A percentile compares a stretch with the other conserved stretches of the same genome.
Conservation (phyloP, 2,888 invertebrate species). For the Oscheius myriophilus region DNA sequence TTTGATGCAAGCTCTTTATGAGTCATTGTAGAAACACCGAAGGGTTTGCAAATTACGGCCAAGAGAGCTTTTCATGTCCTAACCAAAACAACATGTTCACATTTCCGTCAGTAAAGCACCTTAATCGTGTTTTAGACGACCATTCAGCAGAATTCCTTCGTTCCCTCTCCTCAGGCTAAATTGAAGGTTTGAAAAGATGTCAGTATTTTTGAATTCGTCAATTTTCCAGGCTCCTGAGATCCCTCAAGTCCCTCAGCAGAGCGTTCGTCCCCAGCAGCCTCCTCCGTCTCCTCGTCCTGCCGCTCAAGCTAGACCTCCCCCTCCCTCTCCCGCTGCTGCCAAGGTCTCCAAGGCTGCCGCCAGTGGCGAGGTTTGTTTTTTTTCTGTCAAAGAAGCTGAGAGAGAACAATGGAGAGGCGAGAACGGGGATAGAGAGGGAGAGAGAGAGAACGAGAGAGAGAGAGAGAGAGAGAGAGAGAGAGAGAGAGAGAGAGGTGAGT, state of each 20-base stretch:
- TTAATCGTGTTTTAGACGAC: background rate
- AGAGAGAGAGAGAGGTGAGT: no score
- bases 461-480: no score
- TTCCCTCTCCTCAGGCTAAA: conserved; percentile 25
- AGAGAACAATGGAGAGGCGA: no score
- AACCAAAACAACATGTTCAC: no score
- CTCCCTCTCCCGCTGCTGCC: conserved; percentile 8
- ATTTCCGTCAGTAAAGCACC: no score
- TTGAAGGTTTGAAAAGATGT: conserved; percentile 1
- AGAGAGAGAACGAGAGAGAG: no score
- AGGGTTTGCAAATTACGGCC: no score
- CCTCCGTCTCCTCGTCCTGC: conserved; percentile 10
- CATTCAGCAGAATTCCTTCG: background rate
- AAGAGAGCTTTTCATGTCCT: no score
- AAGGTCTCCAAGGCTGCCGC: background rate
- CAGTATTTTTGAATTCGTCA: background rate
- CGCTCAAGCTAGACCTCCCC: conserved; percentile 7
- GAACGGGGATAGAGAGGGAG: background rate
- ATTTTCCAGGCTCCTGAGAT: conserved; percentile 22
- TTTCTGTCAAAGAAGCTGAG: background rate
- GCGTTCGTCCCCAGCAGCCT: conserved; percentile 2
- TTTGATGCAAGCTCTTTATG: no score
- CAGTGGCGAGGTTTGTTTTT: background rate
- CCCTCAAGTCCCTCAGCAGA: conserved; percentile 7
- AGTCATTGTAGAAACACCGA: no score